Evolutionary conservation across 2,797 vertebrate genomes (phyloP).

Genomic region (Scyliorhinus canicula): DNA sequence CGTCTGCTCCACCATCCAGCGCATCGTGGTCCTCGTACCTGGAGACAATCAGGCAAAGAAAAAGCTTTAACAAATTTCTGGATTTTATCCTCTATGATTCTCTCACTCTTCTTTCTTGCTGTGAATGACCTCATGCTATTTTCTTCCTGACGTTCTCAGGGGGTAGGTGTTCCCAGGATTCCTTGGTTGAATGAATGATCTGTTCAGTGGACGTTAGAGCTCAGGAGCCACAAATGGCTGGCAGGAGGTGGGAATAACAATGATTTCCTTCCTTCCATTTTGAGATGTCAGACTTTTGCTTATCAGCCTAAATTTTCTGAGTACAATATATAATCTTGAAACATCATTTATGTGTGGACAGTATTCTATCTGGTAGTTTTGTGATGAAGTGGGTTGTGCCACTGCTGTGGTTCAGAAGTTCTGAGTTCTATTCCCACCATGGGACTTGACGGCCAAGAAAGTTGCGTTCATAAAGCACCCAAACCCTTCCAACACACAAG

Average conservation of each 20-base stretch:
- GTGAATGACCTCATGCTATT: not conserved
- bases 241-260: not conserved
- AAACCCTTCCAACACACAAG: not conserved
- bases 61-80: not conserved
- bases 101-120: not conserved
- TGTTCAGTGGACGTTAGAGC: not conserved
- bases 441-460: not conserved
- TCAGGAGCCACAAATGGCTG: not conserved
- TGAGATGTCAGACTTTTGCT: not conserved
- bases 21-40: constrained; percentile 84
- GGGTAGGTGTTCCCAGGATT: not conserved
- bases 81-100: not conserved
- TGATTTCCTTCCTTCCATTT: not conserved
- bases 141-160: not conserved
- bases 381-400: not conserved
- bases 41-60: constrained; percentile 13
- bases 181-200: not conserved
- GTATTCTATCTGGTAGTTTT: not conserved
- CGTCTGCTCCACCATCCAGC: constrained; percentile 81
- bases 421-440: not conserved
- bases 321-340: not conserved
- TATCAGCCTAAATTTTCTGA: not conserved
- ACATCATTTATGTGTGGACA: not conserved
- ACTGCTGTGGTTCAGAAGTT: not conserved
- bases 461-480: not conserved